These are phyloP conservation scores for Silurus lanzhouensis DNA, from an alignment of 2,797 vertebrate species.

Conservation along the genomic window DNA sequence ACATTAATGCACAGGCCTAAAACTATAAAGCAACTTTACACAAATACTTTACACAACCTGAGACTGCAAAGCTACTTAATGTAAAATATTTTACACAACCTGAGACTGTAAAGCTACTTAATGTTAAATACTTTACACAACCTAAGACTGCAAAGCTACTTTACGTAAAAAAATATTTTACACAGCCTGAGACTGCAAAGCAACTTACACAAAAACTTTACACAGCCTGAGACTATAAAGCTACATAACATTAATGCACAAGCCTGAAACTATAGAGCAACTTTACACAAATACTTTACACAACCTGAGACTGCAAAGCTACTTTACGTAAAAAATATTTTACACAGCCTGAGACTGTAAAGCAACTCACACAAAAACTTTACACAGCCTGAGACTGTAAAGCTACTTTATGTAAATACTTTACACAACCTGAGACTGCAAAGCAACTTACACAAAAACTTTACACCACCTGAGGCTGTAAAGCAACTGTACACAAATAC, in stretches of 20 bases:
- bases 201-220: neutral
- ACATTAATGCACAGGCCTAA: too few species aligned
- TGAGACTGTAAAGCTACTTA: neutral
- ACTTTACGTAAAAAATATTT: neutral
- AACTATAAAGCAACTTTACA: neutral
- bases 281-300: neutral
- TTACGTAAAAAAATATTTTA: neutral
- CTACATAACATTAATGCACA: too few species aligned
- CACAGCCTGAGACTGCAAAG: neutral
- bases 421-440: neutral
- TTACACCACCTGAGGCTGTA: neutral
- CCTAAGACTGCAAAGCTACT: neutral
- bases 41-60: neutral
- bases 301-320: neutral
- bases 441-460: neutral
- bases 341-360: neutral
- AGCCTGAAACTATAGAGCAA: too few species aligned
- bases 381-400: neutral
- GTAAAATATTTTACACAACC: too few species aligned
- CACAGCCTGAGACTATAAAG: neutral
- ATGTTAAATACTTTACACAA: neutral
- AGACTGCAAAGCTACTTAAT: neutral
- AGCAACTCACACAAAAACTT: neutral
- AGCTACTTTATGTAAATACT: neutral
- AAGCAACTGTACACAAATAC: neutral